These are phyloP conservation scores for Tamandua tetradactyla DNA, from an alignment of 2,797 vertebrate genomes.

Conservation along the genomic window DNA sequence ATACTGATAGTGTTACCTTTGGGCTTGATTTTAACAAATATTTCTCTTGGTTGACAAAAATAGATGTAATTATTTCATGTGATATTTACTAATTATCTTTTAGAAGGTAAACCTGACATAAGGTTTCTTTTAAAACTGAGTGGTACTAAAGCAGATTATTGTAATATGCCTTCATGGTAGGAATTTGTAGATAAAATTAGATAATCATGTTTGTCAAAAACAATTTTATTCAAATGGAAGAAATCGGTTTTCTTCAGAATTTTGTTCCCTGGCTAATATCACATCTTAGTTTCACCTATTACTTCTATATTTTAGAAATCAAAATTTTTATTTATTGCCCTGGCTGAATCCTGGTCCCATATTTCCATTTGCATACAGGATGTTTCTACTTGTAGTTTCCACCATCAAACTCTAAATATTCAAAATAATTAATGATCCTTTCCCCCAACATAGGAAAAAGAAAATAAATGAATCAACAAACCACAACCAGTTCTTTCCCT, in stretches of 20 bases:
- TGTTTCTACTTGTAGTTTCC: background rate
- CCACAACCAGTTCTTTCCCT: background rate
- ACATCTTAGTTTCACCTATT: slow-evolving; percentile 10
- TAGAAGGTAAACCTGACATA: slow-evolving; percentile 23
- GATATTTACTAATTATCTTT: slow-evolving; percentile 24
- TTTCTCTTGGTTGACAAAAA: slow-evolving; percentile 42
- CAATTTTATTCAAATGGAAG: slow-evolving; percentile 56
- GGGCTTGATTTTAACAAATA: slow-evolving; percentile 43
- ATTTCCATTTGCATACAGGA: background rate
- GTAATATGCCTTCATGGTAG: slow-evolving; percentile 40
- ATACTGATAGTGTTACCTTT: background rate
- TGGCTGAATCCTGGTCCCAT: background rate
- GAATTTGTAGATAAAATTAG: slow-evolving; percentile 57
- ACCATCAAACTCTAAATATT: background rate
- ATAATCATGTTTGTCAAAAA: slow-evolving; percentile 61
- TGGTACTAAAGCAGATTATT: slow-evolving; percentile 49
- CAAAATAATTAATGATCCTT: background rate
- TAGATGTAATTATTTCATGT: slow-evolving; percentile 56
- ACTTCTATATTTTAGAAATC: background rate
- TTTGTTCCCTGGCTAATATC: background rate
- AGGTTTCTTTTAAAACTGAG: slow-evolving; percentile 55
- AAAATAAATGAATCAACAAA: background rate
- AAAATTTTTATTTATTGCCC: background rate
- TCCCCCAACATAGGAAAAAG: background rate
- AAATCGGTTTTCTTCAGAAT: slow-evolving; percentile 16